phyloP scores from a whole-genome alignment of 2,797 vertebrate species.

The Muscicapa striata region DNA sequence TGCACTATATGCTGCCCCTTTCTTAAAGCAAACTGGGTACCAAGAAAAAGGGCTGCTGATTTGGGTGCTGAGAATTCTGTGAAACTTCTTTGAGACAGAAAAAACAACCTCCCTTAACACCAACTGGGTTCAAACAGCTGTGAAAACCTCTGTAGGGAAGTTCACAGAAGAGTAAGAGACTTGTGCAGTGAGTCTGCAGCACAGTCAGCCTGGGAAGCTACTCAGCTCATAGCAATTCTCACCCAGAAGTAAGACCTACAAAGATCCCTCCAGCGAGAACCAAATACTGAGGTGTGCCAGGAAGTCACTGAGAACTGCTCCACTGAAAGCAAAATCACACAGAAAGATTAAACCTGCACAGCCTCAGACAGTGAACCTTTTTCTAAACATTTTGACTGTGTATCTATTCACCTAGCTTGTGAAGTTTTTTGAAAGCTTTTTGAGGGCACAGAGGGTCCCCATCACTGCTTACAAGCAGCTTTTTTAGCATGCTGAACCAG shows the following conservation, averaged over 20 bases:
- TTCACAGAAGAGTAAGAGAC: not conserved
- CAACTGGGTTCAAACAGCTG: not conserved
- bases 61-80: not conserved
- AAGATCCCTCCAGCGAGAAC: not conserved
- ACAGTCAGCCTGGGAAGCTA: not conserved
- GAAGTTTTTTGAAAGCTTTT: not conserved
- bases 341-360: not conserved
- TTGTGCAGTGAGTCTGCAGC: not conserved
- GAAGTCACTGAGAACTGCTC: not conserved
- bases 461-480: not conserved
- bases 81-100: not conserved
- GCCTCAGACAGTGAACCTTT: not conserved
- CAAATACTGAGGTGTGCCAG: not conserved
- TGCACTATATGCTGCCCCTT: not conserved
- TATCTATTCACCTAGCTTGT: not conserved
- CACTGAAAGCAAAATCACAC: not conserved
- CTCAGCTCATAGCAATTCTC: rapidly evolving
- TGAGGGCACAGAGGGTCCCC: not conserved
- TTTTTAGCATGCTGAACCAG: not conserved
- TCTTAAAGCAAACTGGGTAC: not conserved
- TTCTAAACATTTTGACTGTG: not conserved
- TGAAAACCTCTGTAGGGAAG: not conserved
- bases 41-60: not conserved
- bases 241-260: rapidly evolving
- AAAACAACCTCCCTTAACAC: not conserved